These are phyloP conservation scores for Nothobranchius furzeri DNA, from an alignment of 2,113 vertebrate species.

Conservation along the genomic window DNA sequence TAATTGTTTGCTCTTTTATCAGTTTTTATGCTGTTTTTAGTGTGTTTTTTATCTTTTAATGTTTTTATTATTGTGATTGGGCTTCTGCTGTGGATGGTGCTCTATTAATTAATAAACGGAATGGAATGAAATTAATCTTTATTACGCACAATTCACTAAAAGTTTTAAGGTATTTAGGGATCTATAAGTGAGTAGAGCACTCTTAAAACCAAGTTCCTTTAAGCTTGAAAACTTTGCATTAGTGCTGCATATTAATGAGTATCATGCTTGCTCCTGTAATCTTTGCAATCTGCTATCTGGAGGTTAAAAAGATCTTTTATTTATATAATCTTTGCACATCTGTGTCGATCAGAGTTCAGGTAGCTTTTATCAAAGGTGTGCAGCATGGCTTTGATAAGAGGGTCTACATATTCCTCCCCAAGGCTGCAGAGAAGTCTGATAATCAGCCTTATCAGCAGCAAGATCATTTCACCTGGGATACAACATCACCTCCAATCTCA, in stretches of 20 bases:
- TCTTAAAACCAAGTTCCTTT: constrained; percentile 24
- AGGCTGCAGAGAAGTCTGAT: constrained; percentile 39
- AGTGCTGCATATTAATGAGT: constrained; percentile 51
- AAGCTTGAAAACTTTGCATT: constrained; percentile 43
- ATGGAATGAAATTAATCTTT: not conserved
- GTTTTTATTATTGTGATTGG: too few species aligned
- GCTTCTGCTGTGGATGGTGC: too few species aligned
- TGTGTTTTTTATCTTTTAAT: too few species aligned
- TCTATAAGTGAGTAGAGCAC: constrained; percentile 27
- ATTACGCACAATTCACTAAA: constrained; percentile 32
- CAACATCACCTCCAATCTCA: constrained; percentile 43
- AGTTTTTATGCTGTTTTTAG: too few species aligned
- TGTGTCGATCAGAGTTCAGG: constrained; percentile 55
- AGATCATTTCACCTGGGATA: constrained; percentile 45
- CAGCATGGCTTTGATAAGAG: constrained; percentile 46
- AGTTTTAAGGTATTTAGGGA: constrained; percentile 48
- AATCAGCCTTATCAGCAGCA: constrained; percentile 53
- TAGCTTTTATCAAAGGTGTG: constrained; percentile 63
- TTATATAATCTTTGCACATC: constrained; percentile 59
- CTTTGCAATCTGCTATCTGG: constrained; percentile 47
- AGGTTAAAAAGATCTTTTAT: constrained; percentile 53
- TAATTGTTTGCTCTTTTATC: too few species aligned
- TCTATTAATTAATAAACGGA: too few species aligned
- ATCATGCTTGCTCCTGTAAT: constrained; percentile 39
- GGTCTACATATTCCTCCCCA: constrained; percentile 27